Evolutionary conservation across 1,140 invertebrate species (phyloP), one percentile per base, ranked within the genome.

Genomic region (Metopolophium dirhodum): DNA sequence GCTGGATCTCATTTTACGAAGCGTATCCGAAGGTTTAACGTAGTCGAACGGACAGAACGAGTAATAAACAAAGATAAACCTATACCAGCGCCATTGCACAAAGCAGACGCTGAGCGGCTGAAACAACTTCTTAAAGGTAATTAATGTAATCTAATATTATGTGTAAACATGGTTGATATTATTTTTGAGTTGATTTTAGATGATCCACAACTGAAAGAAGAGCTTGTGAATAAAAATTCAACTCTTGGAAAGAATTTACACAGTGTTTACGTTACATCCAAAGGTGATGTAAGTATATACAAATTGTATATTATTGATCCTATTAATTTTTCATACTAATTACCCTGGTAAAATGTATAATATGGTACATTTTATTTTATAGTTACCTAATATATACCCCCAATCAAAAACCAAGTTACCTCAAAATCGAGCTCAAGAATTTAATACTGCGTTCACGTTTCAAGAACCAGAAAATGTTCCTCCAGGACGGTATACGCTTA

Each of bases 61-160:
- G 47, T 92, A 37, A 85, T 92, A 22, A 41, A 51, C 22, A 92
- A 92, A 83, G 77, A 92, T 14, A 92, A 92, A 92, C 91, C 91
- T 11, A 41, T 20, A 83, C 91, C 68, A 9, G 91, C 91, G 2
- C 91, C 91, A 22, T 35, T 92, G 8, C 91, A 92, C 11, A 92
- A 92, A 83, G n/a, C 14, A 20, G 91, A 92, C n/a, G 91, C 68
- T 35, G 91, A 92, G 14, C 30, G 91, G 4, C 20, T 92, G 22
- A 92, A 92, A 92, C 2, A 41, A 26, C 68, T 92, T 22, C 20
- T 54, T 4, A 1, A 54, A 37, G 35, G 91, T 92, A 92, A 82
- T 11, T n/a, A 77, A 8, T 35, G 41, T 85, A 45, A 41, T 41
- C 4, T 7, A 54, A 11, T 54, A 9, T 83, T 9, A 35, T n/a